Conservation (phyloP, 2,888 invertebrate species). For the Blera fallax region DNA sequence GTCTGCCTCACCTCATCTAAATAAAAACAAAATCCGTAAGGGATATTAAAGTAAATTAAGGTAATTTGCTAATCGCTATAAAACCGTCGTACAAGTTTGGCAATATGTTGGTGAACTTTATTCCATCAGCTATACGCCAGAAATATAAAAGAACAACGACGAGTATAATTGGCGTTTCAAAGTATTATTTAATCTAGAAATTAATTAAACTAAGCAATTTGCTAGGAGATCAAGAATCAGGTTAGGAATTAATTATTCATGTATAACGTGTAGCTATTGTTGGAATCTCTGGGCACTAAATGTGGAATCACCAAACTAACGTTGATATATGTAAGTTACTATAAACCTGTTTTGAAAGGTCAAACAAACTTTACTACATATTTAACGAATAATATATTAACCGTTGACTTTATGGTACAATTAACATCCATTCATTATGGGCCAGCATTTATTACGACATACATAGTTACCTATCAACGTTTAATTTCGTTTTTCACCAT, state of each 20-base stretch:
- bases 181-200: too few species aligned
- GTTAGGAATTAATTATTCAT: not conserved
- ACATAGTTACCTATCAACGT: not conserved
- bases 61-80: too few species aligned
- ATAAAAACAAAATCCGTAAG: too few species aligned
- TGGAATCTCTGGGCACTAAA: not conserved
- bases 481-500: conserved; percentile 23
- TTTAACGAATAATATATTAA: not conserved
- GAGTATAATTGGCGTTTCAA: not conserved
- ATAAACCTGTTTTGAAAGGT: not conserved
- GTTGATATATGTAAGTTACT: not conserved
- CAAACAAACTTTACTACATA: not conserved
- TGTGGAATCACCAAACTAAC: not conserved
- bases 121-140: too few species aligned
- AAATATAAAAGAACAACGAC: not conserved
- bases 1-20: too few species aligned
- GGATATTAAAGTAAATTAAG: too few species aligned
- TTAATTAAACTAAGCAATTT: not conserved
- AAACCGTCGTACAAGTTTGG: too few species aligned
- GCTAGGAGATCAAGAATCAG: not conserved
- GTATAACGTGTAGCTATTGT: not conserved
- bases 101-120: too few species aligned
- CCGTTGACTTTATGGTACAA: conserved; percentile 11
- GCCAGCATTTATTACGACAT: conserved; percentile 3
- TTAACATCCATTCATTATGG: not conserved